Evolutionary conservation across 2,113 vertebrate genomes (phyloP).

Genomic region (Xiphophorus maculatus): DNA sequence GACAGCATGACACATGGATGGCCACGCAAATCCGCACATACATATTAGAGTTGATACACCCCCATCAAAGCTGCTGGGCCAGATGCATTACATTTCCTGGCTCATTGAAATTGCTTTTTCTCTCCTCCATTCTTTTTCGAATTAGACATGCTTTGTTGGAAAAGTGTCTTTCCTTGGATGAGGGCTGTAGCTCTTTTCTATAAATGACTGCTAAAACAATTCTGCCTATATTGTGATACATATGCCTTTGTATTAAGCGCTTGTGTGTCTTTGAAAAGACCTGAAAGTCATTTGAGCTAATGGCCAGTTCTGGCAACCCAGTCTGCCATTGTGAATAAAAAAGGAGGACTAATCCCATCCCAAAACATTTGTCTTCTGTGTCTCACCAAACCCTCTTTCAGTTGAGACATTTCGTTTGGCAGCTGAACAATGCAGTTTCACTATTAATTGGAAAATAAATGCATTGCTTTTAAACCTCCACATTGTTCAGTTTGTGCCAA

Average conservation of each 20-base stretch:
- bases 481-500: background rate
- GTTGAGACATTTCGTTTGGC: conserved; percentile 20
- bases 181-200: conserved; percentile 53
- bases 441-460: conserved; percentile 57
- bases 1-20: conserved; percentile 69
- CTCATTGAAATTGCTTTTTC: conserved; percentile 72
- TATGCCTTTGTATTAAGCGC: conserved; percentile 40
- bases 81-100: conserved; percentile 79
- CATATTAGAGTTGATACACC: conserved; percentile 74
- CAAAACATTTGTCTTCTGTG: conserved; percentile 30
- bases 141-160: conserved; percentile 76
- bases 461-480: conserved; percentile 33
- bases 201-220: conserved; percentile 47
- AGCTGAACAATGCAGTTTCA: conserved; percentile 33
- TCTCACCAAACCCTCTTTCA: conserved; percentile 12
- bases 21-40: conserved; percentile 70
- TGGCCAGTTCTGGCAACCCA: conserved; percentile 5
- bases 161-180: conserved; percentile 54
- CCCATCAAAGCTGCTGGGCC: conserved; percentile 71
- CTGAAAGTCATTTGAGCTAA: conserved; percentile 45
- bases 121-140: conserved; percentile 60
- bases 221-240: conserved; percentile 44
- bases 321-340: conserved; percentile 12
- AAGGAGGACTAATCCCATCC: conserved; percentile 14
- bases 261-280: conserved; percentile 32